phyloP scores from a whole-genome alignment of 2,888 invertebrate species.

The Apotomis capreana region DNA sequence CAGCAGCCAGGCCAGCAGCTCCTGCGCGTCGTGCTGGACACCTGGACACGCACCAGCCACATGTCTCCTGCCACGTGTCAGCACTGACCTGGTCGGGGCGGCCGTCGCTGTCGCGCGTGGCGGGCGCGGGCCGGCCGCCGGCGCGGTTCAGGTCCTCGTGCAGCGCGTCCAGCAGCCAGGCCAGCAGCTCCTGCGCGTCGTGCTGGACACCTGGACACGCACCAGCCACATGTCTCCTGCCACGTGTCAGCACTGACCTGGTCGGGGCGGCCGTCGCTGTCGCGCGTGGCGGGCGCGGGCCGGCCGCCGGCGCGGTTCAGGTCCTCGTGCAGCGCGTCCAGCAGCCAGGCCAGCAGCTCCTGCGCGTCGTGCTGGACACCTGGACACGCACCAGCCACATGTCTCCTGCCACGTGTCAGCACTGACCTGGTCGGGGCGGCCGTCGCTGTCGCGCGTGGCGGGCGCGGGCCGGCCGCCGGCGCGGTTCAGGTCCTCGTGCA shows the following conservation, averaged over 20 bases:
- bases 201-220: too few relatives aligned
- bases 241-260: constrained; percentile 63
- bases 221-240: background rate
- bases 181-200: background rate
- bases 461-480: constrained; percentile 66
- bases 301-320: constrained; percentile 87
- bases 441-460: constrained; percentile 88
- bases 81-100: too few relatives aligned
- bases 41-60: too few relatives aligned
- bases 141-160: constrained; percentile 56
- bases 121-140: too few relatives aligned
- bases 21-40: constrained; percentile 94
- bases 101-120: too few relatives aligned
- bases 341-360: constrained; percentile 94
- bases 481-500: constrained; percentile 96
- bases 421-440: constrained; percentile 87
- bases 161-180: background rate
- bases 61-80: too few relatives aligned
- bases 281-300: constrained; percentile 78
- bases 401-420: background rate
- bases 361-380: constrained; percentile 93
- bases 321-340: constrained; percentile 96
- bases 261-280: constrained; percentile 90
- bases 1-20: constrained; percentile 94
- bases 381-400: background rate